Base-by-base conservation (phyloP, 2,888 invertebrate species). In the Punctoribates punctum region DNA sequence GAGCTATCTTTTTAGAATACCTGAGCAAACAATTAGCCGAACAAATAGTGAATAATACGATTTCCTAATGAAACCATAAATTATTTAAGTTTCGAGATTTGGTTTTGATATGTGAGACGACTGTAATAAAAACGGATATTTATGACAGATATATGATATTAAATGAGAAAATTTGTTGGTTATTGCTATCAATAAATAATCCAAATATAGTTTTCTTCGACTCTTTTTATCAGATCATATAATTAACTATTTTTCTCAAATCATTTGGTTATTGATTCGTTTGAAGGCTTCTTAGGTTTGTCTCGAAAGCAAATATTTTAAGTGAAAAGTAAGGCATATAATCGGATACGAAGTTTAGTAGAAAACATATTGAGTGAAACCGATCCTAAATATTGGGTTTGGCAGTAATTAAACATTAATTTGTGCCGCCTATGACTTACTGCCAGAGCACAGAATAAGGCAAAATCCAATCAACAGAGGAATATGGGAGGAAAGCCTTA, bases 391-490 rank as follows among this genome's bases (percentile, higher is more conserved):
- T n/a, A 13, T 38, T 46, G 70, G 70, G 70, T 70, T 42, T 17
- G 70, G 70, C 70, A 20, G 46, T 70, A 70, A 70, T 70, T 70
- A 70, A 70, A 70, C 42, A n/a, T 29, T 62, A 70, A 70, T 70
- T 70, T 70, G 70, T 70, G 29, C 38, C 70, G 42, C 70, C 38
- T 70, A 29, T 62, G 42, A 57, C 25, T 23, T 25, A 51, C 51
- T 51, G 51, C 11, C 23, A 17, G 3, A 2, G 20, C 29, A 25
- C 62, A 4, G 15, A 5, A 20, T 11, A 25, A 23, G n/a, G n/a
- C 62, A 38, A 9, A 38, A 27, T 20, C 20, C 15, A 70, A 70
- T 70, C 38, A 70, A 34, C 42, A 20, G 23, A 54, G 20, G 20
- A 48, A 13, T 20, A 57, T 57, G 57, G 23, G 57, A 23, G 57